Base-by-base conservation (phyloP, 64 coral and sea anemone genomes). In the Pocillopora damicornis region DNA sequence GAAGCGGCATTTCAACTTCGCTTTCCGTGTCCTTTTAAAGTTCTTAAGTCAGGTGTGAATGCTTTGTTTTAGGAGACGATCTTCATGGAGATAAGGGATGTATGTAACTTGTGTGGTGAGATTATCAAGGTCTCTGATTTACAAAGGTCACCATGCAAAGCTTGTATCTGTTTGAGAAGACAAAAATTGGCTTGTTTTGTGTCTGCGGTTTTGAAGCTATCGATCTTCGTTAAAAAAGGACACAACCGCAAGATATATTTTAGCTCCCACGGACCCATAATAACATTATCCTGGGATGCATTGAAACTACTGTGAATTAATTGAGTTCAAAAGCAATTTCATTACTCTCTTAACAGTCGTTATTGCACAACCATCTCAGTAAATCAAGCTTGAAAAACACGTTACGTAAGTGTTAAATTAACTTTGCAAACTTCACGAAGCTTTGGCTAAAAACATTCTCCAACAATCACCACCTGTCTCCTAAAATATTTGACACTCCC, bases 141-240 rank as follows among this genome's bases (percentile, higher is more conserved):
- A 23, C 25, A 71, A 71, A 71, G 67, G 67, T 71, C 67, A 30
- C n/a, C 67, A 51, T 51, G 42, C 42, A 23, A 11, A 71, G 12
- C 67, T 71, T 20, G n/a, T 23, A 71, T 71, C 67, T 71, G 20
- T 20, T 23, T 71, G 5, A 71, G 9, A 71, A 71, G 67, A 71
- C 30, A 20, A 71, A 71, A 71, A 71, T 71, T 71, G 25, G 5
- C 67, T 71, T n/a, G 20, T n/a, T 71, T 71, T 71, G 25, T 71
- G 67, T 71, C 67, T 71, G 67, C 67, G 67, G 67, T 71, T 71
- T 71, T 2, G n/a, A 71, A 23, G 67, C 67, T 71, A 71, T 71
- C 67, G 67, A 71, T 71, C 22, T 23, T n/a, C n/a, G 67, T 71
- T 71, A 30, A 25, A 30, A 71, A 71, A n/a, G 67, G 67, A 71